Base-by-base conservation (phyloP, 2,113 vertebrate genomes). In the Grallaria varia region DNA sequence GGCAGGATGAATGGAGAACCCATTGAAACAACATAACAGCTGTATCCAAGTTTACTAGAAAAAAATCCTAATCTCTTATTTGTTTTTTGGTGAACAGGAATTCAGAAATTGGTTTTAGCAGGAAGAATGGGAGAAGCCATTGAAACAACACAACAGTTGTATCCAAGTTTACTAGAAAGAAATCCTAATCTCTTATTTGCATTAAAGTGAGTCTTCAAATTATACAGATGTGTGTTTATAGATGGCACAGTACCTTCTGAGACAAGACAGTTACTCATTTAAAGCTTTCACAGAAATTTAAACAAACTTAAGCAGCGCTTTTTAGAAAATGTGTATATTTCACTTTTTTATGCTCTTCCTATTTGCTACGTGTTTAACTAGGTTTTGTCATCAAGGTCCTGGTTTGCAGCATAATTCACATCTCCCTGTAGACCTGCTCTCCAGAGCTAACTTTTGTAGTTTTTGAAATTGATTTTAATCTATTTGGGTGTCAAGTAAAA, bases 41-140 rank as follows among this genome's bases (percentile, higher is more conserved):
- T 99, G 90, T 99, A 99, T 97, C 99, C 99, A 95, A 99, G 98
- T 98, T 98, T 99, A 97, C 98, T 99, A 98, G 99, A 99, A 98
- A 98, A 98, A 98, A 99, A 99, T 98, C 99, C 99, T 83, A 99
- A 99, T 98, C 99, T 99, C 71, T 98, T 96, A 84, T 81, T 95
- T 97, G 96, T 97, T 60, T 96, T 97, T 98, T 96, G 97, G 87
- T 97, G 77, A 97, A 96, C 98, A 99, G 99, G 99, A 98, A 99
- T 99, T 98, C 99, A 99, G 98, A 99, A 99, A 98, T 98, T 99
- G 98, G 99, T 99, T 96, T 98, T 99, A 98, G 99, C 99, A 22
- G 99, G 99, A 97, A 98, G 99, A 98, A 99, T 99, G 99, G 99
- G 99, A 93, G 99, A 99, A 98, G 99, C 99, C 98, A 99, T 99